These are phyloP conservation scores for Muscicapa striata DNA, from an alignment of 2,797 vertebrate species.

Conservation along the genomic window DNA sequence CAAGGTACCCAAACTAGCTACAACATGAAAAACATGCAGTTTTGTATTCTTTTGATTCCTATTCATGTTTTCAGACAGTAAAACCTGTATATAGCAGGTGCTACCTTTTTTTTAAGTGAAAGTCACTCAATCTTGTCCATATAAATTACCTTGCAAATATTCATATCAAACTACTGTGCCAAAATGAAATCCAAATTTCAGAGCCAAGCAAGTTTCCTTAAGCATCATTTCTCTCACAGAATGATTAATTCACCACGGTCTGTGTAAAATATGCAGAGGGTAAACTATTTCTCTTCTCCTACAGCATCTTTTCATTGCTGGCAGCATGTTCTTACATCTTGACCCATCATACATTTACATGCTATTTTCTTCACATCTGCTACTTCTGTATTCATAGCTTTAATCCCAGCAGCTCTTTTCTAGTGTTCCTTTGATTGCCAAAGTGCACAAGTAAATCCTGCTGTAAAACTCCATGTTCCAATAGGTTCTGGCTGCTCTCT, in stretches of 20 bases:
- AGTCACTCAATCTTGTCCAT: neutral
- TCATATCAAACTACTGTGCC: neutral
- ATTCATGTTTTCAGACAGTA: neutral
- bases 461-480: neutral
- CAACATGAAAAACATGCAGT: neutral
- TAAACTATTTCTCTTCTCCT: constrained; percentile 42
- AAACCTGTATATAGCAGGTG: neutral
- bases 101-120: neutral
- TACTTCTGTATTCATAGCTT: constrained; percentile 14
- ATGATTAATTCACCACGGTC: neutral
- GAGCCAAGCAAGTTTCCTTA: neutral
- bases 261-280: constrained; percentile 33
- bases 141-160: constrained; percentile 16
- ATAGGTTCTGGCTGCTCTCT: neutral
- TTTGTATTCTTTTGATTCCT: neutral
- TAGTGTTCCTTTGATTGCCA: neutral
- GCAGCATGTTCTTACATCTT: constrained; percentile 5
- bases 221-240: neutral
- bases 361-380: constrained; percentile 25
- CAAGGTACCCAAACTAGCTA: neutral
- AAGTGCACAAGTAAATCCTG: neutral
- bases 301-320: constrained; percentile 17
- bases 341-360: constrained; percentile 20
- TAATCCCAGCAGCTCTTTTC: neutral
- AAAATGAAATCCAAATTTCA: constrained; percentile 1